Evolutionary conservation across 2,113 vertebrate species (phyloP).

Genomic region (Xenus cinereus): DNA sequence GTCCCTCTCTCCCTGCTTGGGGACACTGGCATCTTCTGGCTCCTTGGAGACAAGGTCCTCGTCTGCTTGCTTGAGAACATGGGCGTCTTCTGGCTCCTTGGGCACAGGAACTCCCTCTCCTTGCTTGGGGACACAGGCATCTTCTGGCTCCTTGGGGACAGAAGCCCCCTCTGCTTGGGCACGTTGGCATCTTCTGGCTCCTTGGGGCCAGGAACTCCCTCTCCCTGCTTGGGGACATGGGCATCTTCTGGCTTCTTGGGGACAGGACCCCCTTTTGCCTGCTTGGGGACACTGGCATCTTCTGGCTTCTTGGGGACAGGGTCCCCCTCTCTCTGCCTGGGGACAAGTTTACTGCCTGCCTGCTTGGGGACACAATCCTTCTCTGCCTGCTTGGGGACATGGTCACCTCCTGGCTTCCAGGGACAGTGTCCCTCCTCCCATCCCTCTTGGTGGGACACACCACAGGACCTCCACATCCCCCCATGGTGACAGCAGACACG

Average conservation of each 20-base stretch:
- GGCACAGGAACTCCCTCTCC: not conserved
- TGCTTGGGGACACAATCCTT: not conserved
- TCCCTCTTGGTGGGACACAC: not conserved
- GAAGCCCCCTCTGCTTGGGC: not conserved
- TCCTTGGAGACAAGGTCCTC: not conserved
- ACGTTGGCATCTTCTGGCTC: not conserved
- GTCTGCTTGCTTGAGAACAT: not conserved
- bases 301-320: not conserved
- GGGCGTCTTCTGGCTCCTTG: not conserved
- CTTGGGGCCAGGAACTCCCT: not conserved
- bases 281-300: not conserved
- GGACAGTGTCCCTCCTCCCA: not conserved
- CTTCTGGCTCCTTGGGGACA: not conserved
- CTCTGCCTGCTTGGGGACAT: not conserved
- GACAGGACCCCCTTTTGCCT: not conserved
- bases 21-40: not conserved
- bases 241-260: not conserved
- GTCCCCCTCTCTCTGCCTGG: not conserved
- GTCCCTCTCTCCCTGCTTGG: too few relatives aligned
- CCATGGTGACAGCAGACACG: rapidly evolving
- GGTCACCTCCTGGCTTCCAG: not conserved
- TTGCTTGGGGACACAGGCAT: not conserved
- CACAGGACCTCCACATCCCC: rapidly evolving
- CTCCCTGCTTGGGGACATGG: not conserved
- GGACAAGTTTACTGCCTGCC: not conserved